Evolutionary conservation across 2,797 vertebrate species (phyloP).

Genomic region (Galago senegalensis): DNA sequence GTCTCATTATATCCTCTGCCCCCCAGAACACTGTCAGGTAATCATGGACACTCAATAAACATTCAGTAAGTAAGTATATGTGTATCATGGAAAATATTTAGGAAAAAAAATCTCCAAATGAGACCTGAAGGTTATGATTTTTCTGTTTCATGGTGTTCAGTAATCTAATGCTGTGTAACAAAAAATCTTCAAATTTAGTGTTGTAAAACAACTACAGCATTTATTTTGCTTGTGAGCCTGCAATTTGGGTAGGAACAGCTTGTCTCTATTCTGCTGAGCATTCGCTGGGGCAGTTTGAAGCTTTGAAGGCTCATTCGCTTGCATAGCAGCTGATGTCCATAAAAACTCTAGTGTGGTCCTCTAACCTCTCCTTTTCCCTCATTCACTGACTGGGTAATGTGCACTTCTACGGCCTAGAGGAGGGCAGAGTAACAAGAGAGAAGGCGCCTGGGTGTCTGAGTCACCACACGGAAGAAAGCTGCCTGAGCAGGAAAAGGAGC

Average conservation of each 20-base stretch:
- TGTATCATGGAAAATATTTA: background rate
- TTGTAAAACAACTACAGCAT: background rate
- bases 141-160: background rate
- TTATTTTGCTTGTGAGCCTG: background rate
- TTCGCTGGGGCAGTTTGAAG: background rate
- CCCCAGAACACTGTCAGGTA: background rate
- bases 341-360: background rate
- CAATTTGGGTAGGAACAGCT: background rate
- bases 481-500: background rate
- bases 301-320: background rate
- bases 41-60: background rate
- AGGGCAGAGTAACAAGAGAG: background rate
- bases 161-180: slow-evolving; percentile 11
- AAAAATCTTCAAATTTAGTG: background rate
- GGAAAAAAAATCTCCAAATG: background rate
- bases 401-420: background rate
- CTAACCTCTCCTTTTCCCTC: background rate
- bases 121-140: background rate
- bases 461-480: background rate
- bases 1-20: background rate
- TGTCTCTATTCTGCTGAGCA: background rate
- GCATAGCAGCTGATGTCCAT: background rate
- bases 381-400: background rate
- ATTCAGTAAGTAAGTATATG: background rate
- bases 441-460: background rate